Evolutionary conservation across 2,888 invertebrate genomes (phyloP), one percentile per base, ranked within the genome.

Genomic region (Pseudolycoriella hygida): DNA sequence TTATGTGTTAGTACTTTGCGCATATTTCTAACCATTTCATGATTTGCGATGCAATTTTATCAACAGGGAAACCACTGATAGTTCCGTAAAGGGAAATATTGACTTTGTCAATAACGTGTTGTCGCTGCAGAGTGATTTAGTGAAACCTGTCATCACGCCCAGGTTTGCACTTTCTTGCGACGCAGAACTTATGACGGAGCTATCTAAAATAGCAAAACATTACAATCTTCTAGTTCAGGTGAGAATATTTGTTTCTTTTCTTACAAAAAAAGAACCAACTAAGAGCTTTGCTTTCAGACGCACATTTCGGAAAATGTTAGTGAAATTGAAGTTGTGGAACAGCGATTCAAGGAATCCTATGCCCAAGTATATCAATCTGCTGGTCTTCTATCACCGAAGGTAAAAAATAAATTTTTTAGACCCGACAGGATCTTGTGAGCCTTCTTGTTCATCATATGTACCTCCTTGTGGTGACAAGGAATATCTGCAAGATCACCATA

Each of bases 151-250:
- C 3, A 74, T 93, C 25, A 88, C 89, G 2, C 92, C 92, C 38
- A 70, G 85, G 55, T 92, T 90, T 68, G 89, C 88, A 3, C 58
- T 87, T 15, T 81, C 83, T 54, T 85, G 89, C 57, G 74, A 79
- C 48, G 68, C 70, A 56, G 66, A 74, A n/a, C 68, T 87, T 5
- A 73, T 92, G 73, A 67, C 61, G 45, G 66, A 71, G 19, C 66
- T 93, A 17, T 79, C 76, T 2, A 58, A 69, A 44, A 64, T 92
- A 44, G 84, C 89, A 1, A 64, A 67, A 41, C 67, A 73, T 52
- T 68, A 77, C 53, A 62, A 80, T 55, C 68, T 87, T 46, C 75
- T 74, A 49, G 75, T 89, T 54, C 90, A 88, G 73, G 86, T 84
- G 62, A 51, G 2, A 19, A 12, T 15, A 14, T 37, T 43, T 19